Conservation (phyloP, 2,888 invertebrate species). For the Stenodera caucasica region DNA sequence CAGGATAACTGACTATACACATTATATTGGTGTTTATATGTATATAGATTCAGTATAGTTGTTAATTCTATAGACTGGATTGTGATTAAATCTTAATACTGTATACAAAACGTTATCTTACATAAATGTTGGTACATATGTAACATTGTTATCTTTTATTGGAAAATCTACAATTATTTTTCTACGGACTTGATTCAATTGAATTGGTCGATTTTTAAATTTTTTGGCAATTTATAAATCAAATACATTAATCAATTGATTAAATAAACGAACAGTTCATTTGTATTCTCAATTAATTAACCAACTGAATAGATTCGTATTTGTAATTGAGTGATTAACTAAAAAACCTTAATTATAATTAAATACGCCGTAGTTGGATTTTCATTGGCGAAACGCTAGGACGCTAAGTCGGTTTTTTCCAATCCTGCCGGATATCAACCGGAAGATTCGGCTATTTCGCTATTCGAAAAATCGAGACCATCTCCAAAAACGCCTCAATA, state of each 20-base stretch:
- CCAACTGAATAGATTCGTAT: slow-evolving; percentile 34
- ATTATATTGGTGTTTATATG: not conserved
- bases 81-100: slow-evolving; percentile 38
- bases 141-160: not conserved
- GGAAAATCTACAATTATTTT: no score
- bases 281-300: slow-evolving; percentile 48
- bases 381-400: no score
- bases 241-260: slow-evolving; percentile 44
- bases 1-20: slow-evolving; percentile 5
- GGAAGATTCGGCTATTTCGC: no score
- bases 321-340: slow-evolving; percentile 40
- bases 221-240: not conserved
- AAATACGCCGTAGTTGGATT: slow-evolving; percentile 5
- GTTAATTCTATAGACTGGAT: slow-evolving; percentile 32
- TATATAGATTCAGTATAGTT: slow-evolving; percentile 13
- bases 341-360: slow-evolving; percentile 29
- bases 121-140: not conserved
- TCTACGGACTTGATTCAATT: no score
- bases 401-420: no score
- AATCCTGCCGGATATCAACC: no score
- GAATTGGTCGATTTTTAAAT: no score
- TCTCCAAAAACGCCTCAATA: no score
- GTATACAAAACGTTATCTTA: slow-evolving; percentile 17
- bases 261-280: slow-evolving; percentile 49
- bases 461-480: no score